Percentiles rank a stretch among this genome's conserved stretches.
These are phyloP conservation scores for Hemitrygon akajei DNA, from an alignment of 2,797 vertebrate genomes.

Conservation along the genomic window DNA sequence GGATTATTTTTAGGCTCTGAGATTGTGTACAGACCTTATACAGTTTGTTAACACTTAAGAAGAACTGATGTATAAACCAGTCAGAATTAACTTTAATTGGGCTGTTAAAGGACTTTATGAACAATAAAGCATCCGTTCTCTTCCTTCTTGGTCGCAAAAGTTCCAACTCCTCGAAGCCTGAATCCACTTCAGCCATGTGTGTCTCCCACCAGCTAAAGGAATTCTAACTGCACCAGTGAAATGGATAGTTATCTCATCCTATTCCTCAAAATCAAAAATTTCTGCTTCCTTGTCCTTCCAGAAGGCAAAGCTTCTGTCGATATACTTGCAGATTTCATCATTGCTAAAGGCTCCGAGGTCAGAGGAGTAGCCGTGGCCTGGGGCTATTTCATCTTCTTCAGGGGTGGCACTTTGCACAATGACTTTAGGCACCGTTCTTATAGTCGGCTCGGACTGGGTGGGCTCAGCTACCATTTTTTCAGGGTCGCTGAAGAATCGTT, in stretches of 20 bases:
- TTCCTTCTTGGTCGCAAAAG: neutral
- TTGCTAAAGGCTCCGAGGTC: constrained; percentile 64
- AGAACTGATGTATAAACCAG: neutral
- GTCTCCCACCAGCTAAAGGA: neutral
- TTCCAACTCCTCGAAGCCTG: neutral
- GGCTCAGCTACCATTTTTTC: constrained; percentile 41
- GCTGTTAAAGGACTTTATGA: neutral
- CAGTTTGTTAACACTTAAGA: neutral
- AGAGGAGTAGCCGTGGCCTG: constrained; percentile 41
- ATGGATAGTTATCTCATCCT: constrained; percentile 36
- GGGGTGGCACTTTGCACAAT: constrained; percentile 54
- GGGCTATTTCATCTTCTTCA: constrained; percentile 46
- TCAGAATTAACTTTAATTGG: neutral
- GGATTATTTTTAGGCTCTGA: neutral
- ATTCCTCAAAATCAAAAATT: constrained; percentile 79
- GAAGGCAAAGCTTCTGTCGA: constrained; percentile 91
- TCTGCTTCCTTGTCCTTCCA: constrained; percentile 97
- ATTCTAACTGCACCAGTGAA: constrained; percentile 37
- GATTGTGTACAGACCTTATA: neutral
- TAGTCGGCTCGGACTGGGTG: constrained; percentile 49
- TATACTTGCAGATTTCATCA: constrained; percentile 85
- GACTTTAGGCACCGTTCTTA: constrained; percentile 54
- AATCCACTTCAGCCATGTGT: neutral
- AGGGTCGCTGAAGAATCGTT: constrained; percentile 68
- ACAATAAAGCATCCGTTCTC: neutral